A percentile compares a stretch with the other conserved stretches of the same genome.
Evolutionary conservation across 2,113 vertebrate genomes (phyloP).

Genomic region (Crotalus viridis): DNA sequence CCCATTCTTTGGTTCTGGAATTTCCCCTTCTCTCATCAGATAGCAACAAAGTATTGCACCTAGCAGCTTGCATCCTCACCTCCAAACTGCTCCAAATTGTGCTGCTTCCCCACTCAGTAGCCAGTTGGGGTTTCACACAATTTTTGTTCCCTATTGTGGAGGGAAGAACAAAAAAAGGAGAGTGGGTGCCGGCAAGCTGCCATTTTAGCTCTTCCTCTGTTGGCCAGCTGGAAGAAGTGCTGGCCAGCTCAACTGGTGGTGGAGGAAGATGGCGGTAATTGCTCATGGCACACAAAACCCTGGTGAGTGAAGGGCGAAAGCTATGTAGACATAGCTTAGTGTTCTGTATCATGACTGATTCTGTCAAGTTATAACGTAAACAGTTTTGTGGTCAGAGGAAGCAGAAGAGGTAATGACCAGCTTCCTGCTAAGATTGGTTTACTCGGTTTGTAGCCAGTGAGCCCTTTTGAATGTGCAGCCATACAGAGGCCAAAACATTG

Average conservation of each 20-base stretch:
- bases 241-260: background rate
- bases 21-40: background rate
- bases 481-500: slow-evolving; percentile 4
- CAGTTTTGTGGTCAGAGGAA: background rate
- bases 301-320: background rate
- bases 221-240: background rate
- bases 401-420: background rate
- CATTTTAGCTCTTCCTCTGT: background rate
- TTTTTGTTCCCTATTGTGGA: background rate
- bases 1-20: background rate
- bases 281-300: background rate
- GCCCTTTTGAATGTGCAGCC: background rate
- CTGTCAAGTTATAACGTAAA: background rate
- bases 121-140: background rate
- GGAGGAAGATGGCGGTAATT: background rate
- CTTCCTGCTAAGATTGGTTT: background rate
- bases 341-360: background rate
- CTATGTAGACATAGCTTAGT: background rate
- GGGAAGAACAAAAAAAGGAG: background rate
- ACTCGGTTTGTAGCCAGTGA: background rate
- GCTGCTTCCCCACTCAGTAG: background rate
- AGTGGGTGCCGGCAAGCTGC: background rate
- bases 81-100: background rate
- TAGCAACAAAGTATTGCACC: background rate
- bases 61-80: background rate